Percentiles rank a stretch among this genome's conserved stretches.
phyloP scores from a whole-genome alignment of 2,888 invertebrate genomes.

The Resseliella maxima region DNA sequence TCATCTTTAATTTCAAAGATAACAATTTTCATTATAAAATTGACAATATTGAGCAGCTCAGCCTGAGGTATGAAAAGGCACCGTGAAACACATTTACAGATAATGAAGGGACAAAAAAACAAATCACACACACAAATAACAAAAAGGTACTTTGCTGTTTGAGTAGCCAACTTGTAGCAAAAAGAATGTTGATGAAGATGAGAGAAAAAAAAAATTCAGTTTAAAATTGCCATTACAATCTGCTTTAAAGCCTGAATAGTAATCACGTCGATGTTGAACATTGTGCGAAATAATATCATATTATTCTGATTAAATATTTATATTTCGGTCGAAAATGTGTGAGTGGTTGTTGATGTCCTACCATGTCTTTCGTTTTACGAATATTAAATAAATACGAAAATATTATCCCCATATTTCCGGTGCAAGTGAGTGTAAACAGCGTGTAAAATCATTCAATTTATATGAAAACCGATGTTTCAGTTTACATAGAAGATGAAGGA shows the following conservation, averaged over 20 bases:
- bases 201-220: neutral
- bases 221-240: neutral
- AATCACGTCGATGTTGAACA: neutral
- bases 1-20: neutral
- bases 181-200: too few relatives aligned
- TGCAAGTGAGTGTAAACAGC: too few relatives aligned
- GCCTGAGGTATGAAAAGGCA: too few relatives aligned
- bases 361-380: constrained; percentile 1
- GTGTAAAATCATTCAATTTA: too few relatives aligned
- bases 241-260: neutral
- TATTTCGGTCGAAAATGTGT: neutral
- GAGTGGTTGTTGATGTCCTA: neutral
- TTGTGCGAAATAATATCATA: neutral
- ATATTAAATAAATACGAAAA: constrained; percentile 11
- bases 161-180: too few relatives aligned
- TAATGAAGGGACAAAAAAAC: too few relatives aligned
- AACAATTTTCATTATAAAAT: neutral
- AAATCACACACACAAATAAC: too few relatives aligned
- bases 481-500: too few relatives aligned
- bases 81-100: too few relatives aligned
- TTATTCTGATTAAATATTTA: constrained; percentile 25
- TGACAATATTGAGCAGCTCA: too few relatives aligned
- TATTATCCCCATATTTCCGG: constrained; percentile 2
- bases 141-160: too few relatives aligned
- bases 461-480: too few relatives aligned